Evolutionary conservation across 1,140 invertebrate genomes (phyloP), one percentile per base, ranked within the genome.

Genomic region (Trinorchestia longiramus): DNA sequence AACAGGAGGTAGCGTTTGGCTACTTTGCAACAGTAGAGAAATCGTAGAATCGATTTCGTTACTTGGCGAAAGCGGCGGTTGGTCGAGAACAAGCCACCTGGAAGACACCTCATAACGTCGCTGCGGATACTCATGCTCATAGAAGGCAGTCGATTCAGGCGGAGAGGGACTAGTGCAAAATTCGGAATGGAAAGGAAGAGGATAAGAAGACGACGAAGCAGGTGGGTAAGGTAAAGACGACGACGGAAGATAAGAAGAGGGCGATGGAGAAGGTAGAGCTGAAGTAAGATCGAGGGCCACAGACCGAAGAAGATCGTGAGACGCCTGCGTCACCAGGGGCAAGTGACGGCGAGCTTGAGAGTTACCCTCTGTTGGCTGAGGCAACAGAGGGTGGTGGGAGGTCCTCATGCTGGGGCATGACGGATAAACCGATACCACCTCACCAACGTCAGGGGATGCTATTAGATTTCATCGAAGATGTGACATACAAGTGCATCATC

Each of bases 391-490:
- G 92, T 94, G 92, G 43, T 94, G 92, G 44, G 44, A 40, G 43
- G 92, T 94, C 92, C 92, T 94, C 92, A 94, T 94, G 92, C 92
- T 94, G 92, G 92, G 44, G 44, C 92, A 94, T 94, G 41, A 94
- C 92, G 92, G 92, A 47, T 45, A 90, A 41, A 90, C 92, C 92
- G 44, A 42, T 94, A 40, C 92, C 3, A 45, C 92, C 92, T 43
- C 41, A 42, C 43, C 36, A 47, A 43, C 44, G 92, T 94, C 92
- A 94, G 43, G 92, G 44, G 43, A 44, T 4, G 44, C 88, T 42
- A 3, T 3, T 36, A 17, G 41, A 42, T 15, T 41, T 36, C 88
- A 90, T 42, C 88, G 36, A 77, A 77, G 28, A 77, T 23, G 62
- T 77, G 15, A 77, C 15, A 77, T 43, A 15, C 43, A 90, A 43